Evolutionary conservation across 2,113 vertebrate species (phyloP).

Genomic region (Erythrocebus patas): DNA sequence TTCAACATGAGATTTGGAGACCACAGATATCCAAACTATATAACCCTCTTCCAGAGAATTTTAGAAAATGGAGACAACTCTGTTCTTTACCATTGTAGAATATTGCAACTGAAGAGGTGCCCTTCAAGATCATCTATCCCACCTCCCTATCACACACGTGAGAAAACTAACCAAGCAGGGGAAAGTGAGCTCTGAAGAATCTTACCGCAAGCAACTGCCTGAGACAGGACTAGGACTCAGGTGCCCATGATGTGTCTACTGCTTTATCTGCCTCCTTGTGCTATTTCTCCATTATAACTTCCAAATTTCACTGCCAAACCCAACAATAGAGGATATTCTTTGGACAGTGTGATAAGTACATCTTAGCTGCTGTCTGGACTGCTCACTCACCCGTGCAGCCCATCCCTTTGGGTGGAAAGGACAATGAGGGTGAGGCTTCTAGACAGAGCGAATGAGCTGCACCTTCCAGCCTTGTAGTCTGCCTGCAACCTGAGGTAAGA

Average conservation of each 20-base stretch:
- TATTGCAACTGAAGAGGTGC: neutral
- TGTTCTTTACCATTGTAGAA: neutral
- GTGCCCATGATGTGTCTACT: neutral
- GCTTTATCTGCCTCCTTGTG: neutral
- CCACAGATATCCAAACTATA: neutral
- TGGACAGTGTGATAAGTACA: neutral
- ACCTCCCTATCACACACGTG: neutral
- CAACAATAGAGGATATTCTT: neutral
- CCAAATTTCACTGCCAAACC: neutral
- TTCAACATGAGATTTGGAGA: neutral
- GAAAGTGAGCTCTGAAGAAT: neutral
- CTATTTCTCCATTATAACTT: neutral
- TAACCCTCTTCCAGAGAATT: neutral
- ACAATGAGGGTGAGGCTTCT: neutral
- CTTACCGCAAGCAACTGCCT: neutral
- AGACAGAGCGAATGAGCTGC: neutral
- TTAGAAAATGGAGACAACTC: neutral
- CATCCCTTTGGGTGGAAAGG: neutral
- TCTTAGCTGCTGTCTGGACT: neutral
- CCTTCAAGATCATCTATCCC: neutral
- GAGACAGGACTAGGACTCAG: neutral
- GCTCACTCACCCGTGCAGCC: neutral
- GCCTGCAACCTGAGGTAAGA: conserved; percentile 5
- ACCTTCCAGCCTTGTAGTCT: neutral
- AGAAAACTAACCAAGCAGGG: neutral